Conservation (phyloP, 2,113 vertebrate genomes). For the Anoplopoma fimbria region DNA sequence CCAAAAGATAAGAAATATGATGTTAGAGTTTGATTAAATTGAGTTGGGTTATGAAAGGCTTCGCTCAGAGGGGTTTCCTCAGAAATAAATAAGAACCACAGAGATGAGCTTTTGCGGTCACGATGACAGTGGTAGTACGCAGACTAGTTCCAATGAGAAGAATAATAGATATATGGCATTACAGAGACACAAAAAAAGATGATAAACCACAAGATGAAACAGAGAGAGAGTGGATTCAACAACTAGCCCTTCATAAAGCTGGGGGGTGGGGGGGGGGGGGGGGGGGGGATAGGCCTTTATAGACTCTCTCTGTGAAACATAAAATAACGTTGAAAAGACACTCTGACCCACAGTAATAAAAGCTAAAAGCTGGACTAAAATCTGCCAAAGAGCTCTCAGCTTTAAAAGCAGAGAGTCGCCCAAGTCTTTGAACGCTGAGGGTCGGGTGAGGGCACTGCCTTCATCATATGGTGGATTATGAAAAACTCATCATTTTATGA, state of each 20-base stretch:
- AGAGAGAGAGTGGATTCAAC: slow-evolving; percentile 19
- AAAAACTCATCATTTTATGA: not conserved
- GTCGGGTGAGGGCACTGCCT: not conserved
- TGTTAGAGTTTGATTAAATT: not conserved
- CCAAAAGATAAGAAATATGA: not conserved
- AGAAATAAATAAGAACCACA: slow-evolving; percentile 1
- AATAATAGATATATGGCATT: not conserved
- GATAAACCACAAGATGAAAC: slow-evolving; percentile 4
- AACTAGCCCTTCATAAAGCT: slow-evolving; percentile 29
- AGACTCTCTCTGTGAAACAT: slow-evolving; percentile 22
- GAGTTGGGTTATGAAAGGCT: slow-evolving; percentile 12
- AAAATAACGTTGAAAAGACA: slow-evolving; percentile 1
- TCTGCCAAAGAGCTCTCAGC: not conserved
- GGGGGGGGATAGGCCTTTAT: not conserved
- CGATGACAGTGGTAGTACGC: not conserved
- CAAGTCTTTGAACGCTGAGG: slow-evolving; percentile 1
- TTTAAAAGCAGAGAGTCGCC: slow-evolving; percentile 22
- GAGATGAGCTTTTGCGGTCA: not conserved
- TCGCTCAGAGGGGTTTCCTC: not conserved
- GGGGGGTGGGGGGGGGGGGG: too few species aligned
- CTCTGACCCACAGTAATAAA: not conserved
- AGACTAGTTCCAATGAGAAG: not conserved
- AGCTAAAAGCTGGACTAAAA: slow-evolving; percentile 1
- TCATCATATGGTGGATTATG: not conserved
- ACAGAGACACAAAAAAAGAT: not conserved